Evolutionary conservation across 2,888 invertebrate species (phyloP).

Genomic region (Xestobium rufovillosum): DNA sequence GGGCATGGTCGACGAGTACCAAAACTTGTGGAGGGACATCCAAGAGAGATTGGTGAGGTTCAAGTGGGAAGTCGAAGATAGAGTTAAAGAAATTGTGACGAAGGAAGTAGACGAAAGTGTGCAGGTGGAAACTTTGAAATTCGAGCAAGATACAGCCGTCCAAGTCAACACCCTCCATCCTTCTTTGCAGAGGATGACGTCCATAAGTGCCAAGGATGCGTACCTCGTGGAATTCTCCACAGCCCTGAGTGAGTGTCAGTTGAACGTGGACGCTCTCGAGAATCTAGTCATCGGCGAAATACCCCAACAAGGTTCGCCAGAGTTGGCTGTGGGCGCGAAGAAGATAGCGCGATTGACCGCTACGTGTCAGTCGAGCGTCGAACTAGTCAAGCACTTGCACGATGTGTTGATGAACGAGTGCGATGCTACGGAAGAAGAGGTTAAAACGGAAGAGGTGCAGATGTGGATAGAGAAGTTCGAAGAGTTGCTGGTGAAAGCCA

Average conservation of each 20-base stretch:
- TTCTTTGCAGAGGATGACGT: constrained; percentile 52
- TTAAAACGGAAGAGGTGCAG: constrained; percentile 57
- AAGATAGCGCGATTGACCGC: constrained; percentile 69
- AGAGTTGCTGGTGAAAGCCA: constrained; percentile 60
- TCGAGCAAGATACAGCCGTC: constrained; percentile 68
- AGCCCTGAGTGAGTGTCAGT: constrained; percentile 65
- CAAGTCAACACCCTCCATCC: constrained; percentile 74
- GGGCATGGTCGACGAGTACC: constrained; percentile 59
- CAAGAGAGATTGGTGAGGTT: constrained; percentile 46
- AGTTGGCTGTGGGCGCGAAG: constrained; percentile 57
- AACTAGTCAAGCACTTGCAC: constrained; percentile 73
- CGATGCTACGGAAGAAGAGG: constrained; percentile 58
- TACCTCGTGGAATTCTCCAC: constrained; percentile 68
- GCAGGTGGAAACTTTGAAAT: constrained; percentile 67
- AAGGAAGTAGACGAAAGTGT: constrained; percentile 51
- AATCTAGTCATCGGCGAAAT: constrained; percentile 54
- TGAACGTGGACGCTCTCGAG: constrained; percentile 59
- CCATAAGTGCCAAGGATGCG: constrained; percentile 74
- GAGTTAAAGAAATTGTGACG: constrained; percentile 31
- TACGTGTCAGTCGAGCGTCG: constrained; percentile 72
- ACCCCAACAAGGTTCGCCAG: constrained; percentile 47
- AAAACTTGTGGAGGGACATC: constrained; percentile 55
- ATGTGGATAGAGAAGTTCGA: constrained; percentile 61
- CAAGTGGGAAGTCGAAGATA: constrained; percentile 39
- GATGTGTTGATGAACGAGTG: constrained; percentile 67